Percentiles rank a stretch among this genome's conserved stretches.
These are phyloP conservation scores for Lasiurus cinereus DNA, from an alignment of 2,113 vertebrate species.

Conservation along the genomic window DNA sequence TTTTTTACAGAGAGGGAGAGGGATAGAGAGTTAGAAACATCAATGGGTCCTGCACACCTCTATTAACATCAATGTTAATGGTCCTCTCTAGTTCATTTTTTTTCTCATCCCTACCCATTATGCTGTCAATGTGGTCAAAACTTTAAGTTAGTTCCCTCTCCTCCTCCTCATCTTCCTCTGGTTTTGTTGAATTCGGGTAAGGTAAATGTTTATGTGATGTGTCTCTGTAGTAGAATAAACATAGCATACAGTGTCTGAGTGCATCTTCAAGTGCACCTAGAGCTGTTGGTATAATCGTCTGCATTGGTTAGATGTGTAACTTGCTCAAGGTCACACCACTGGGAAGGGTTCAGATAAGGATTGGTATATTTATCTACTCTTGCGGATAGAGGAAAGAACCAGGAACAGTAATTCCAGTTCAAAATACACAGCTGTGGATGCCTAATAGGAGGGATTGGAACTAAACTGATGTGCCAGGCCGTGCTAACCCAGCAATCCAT, in stretches of 20 bases:
- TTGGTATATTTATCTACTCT: background rate
- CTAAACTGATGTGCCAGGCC: background rate
- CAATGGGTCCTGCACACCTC: too few relatives aligned
- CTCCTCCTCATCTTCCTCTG: background rate
- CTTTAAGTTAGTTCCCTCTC: background rate
- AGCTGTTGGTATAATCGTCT: background rate
- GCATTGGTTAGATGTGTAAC: background rate
- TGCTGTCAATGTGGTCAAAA: background rate
- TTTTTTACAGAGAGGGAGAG: too few relatives aligned
- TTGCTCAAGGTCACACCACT: background rate
- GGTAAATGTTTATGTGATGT: background rate
- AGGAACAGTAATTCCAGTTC: background rate
- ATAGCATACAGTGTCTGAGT: fast-evolving
- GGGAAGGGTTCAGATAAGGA: background rate
- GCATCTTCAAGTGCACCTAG: background rate
- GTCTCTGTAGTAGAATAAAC: background rate
- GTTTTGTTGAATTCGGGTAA: background rate
- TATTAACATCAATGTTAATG: background rate
- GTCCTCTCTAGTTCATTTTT: background rate
- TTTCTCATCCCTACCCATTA: background rate
- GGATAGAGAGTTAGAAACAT: too few relatives aligned
- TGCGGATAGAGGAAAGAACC: background rate
- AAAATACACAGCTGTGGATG: background rate
- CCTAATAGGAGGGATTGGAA: background rate
- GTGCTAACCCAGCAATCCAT: background rate